These are phyloP conservation scores for Pimpla rufipes DNA, from an alignment of 2,888 invertebrate species.

Conservation along the genomic window DNA sequence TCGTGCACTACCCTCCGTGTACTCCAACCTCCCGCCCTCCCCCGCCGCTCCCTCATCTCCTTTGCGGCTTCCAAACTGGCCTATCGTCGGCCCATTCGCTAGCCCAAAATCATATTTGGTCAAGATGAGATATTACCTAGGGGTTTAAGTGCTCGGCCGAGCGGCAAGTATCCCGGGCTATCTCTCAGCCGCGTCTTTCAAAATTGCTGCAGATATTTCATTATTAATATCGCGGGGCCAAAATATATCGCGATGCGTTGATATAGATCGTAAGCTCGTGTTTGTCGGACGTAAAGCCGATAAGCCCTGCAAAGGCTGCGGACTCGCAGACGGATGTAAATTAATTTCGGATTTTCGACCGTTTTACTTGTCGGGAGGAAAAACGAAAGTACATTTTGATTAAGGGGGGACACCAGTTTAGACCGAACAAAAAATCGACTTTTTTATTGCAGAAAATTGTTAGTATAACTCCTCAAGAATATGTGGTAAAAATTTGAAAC, in stretches of 20 bases:
- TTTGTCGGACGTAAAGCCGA: not conserved
- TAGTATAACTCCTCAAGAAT: too few species aligned
- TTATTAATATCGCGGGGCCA: conserved; percentile 39
- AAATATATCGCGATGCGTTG: conserved; percentile 17
- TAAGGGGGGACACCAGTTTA: too few species aligned
- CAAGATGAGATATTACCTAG: conserved; percentile 62
- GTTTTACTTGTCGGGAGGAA: not conserved
- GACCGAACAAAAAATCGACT: too few species aligned
- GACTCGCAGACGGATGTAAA: not conserved
- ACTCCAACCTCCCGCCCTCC: conserved; percentile 28
- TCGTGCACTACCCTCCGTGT: conserved; percentile 44
- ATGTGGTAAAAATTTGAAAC: too few species aligned
- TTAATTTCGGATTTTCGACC: not conserved
- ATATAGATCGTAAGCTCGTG: not conserved
- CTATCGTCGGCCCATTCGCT: conserved; percentile 54
- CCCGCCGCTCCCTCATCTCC: conserved; percentile 22
- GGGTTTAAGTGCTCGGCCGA: conserved; percentile 46
- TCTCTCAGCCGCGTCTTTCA: conserved; percentile 5
- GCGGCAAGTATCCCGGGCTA: conserved; percentile 37
- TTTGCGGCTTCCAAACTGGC: conserved; percentile 50
- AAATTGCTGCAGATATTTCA: conserved; percentile 45
- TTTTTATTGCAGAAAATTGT: too few species aligned
- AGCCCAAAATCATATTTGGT: conserved; percentile 62
- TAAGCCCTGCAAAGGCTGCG: not conserved
- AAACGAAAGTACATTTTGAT: too few species aligned